phyloP scores from a whole-genome alignment of 2,797 vertebrate species.

The Galagoides demidoff region DNA sequence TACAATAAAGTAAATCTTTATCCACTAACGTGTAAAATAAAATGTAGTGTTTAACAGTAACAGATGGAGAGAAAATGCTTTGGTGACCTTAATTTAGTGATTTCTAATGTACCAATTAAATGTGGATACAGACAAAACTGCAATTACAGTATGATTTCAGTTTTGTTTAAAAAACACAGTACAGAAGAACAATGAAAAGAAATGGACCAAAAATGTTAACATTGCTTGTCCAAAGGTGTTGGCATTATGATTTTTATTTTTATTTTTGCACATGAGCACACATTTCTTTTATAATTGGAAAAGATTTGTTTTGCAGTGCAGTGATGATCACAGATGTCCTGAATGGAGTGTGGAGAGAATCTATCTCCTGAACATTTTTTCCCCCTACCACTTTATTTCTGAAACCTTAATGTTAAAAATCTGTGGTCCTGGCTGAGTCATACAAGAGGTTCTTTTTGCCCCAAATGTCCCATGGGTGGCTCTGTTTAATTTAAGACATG shows the following conservation, averaged over 20 bases:
- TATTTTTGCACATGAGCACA: conserved; percentile 1
- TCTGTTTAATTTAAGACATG: conserved; percentile 39
- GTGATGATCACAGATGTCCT: background rate
- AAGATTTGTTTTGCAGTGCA: background rate
- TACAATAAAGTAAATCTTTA: conserved; percentile 19
- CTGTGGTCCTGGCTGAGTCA: background rate
- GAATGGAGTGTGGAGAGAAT: background rate
- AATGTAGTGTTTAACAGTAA: conserved; percentile 49
- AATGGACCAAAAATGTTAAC: background rate
- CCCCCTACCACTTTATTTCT: background rate
- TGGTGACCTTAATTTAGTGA: conserved; percentile 78
- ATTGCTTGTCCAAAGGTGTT: background rate
- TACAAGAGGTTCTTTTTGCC: background rate
- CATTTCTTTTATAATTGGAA: conserved; percentile 24
- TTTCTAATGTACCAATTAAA: conserved; percentile 68
- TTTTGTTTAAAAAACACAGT: conserved; percentile 50
- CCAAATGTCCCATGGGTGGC: background rate
- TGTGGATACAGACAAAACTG: background rate
- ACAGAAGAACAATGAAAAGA: conserved; percentile 21
- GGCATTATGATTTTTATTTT: background rate
- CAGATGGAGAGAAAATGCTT: conserved; percentile 70
- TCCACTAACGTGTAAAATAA: background rate
- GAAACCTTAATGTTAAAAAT: background rate
- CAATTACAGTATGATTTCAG: conserved; percentile 31
- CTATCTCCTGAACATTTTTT: background rate